A percentile compares a stretch with the other conserved stretches of the same genome.
Conservation (phyloP, 2,797 vertebrate genomes). For the Lophotriccus pileatus region DNA sequence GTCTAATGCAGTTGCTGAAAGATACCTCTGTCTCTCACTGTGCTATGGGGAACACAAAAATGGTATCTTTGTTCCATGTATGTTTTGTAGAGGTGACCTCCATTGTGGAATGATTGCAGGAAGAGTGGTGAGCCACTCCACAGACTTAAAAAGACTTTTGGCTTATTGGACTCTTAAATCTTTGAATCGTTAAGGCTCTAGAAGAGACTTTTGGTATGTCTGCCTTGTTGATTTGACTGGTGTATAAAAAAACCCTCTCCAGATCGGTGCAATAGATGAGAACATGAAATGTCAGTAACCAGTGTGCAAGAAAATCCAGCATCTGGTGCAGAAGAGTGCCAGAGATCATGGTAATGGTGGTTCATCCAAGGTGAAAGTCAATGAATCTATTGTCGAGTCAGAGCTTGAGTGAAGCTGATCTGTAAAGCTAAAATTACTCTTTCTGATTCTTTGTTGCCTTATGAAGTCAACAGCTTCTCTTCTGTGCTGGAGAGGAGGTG, state of each 20-base stretch:
- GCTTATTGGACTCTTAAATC: background rate
- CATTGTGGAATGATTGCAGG: background rate
- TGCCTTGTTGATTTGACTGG: background rate
- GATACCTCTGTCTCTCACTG: background rate
- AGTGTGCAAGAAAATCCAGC: background rate
- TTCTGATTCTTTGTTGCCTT: background rate
- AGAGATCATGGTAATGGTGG: background rate
- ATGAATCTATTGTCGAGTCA: background rate
- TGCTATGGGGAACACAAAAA: background rate
- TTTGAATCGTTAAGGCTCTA: background rate
- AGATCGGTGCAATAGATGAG: background rate
- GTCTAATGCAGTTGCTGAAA: background rate
- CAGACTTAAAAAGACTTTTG: background rate
- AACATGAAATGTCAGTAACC: background rate
- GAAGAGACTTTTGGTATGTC: background rate
- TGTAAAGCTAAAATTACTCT: background rate
- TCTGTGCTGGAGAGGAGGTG: background rate
- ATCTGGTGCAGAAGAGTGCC: background rate
- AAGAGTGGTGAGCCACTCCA: background rate
- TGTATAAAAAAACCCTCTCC: background rate
- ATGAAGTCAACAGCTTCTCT: background rate
- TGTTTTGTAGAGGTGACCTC: background rate
- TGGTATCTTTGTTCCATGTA: background rate
- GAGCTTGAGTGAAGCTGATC: background rate
- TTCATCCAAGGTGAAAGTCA: background rate